phyloP scores from a whole-genome alignment of 2,888 invertebrate genomes.

The Cheilosia urbana region DNA sequence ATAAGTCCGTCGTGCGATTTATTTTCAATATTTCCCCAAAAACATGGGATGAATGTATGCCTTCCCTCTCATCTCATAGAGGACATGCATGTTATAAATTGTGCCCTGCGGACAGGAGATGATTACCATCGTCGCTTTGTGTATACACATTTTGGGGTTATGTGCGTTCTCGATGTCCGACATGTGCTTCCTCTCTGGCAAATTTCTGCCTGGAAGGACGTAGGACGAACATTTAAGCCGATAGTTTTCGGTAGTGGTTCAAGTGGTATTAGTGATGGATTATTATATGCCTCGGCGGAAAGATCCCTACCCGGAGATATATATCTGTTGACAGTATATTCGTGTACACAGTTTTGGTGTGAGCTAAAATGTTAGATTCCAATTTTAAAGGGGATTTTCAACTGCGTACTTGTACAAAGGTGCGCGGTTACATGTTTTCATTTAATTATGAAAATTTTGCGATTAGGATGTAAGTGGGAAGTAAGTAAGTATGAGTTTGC shows the following conservation, averaged over 20 bases:
- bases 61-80: neutral
- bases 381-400: neutral
- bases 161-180: neutral
- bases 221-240: neutral
- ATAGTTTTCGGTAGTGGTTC: conserved; percentile 7
- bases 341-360: neutral
- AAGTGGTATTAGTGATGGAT: conserved; percentile 13
- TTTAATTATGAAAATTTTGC: too few species aligned
- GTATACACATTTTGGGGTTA: neutral
- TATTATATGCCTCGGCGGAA: neutral
- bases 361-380: neutral
- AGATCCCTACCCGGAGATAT: neutral
- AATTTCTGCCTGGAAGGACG: conserved; percentile 2
- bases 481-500: too few species aligned
- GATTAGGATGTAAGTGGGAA: too few species aligned
- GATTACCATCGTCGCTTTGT: neutral
- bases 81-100: conserved; percentile 10
- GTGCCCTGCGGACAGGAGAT: neutral
- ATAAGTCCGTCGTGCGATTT: conserved; percentile 2
- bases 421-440: too few species aligned
- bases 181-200: conserved; percentile 11
- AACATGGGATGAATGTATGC: neutral
- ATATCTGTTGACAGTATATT: neutral
- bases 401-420: neutral
- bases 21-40: conserved; percentile 5